Evolutionary conservation across 2,113 vertebrate genomes (phyloP).

Genomic region (Alces alces): DNA sequence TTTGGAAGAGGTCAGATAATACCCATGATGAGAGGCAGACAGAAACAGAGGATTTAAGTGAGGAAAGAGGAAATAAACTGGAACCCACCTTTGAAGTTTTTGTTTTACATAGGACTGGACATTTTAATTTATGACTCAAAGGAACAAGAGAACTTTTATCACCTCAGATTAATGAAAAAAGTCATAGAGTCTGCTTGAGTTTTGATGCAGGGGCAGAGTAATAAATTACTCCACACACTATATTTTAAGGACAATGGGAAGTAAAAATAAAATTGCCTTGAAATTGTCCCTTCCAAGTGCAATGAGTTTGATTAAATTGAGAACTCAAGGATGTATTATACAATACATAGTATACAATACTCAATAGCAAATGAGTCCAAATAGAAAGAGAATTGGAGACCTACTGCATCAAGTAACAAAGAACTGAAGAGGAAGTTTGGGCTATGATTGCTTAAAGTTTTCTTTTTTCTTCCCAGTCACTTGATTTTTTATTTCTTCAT

Average conservation of each 20-base stretch:
- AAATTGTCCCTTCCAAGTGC: background rate
- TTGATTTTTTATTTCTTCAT: background rate
- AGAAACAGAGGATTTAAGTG: background rate
- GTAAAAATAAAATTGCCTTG: background rate
- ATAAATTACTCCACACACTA: background rate
- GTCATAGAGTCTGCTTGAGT: background rate
- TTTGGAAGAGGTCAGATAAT: background rate
- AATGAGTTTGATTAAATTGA: background rate
- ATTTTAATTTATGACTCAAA: background rate
- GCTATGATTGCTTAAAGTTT: background rate
- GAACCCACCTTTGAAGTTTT: background rate
- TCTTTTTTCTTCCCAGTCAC: background rate
- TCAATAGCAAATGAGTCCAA: background rate
- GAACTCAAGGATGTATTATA: background rate
- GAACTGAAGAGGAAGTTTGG: background rate
- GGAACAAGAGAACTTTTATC: background rate
- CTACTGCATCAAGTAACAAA: background rate
- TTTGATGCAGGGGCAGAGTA: background rate
- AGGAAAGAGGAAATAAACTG: background rate
- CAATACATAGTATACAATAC: background rate
- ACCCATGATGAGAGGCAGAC: background rate
- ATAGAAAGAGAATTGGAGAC: background rate
- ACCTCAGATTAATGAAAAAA: background rate
- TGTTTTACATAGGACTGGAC: background rate
- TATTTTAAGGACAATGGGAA: background rate